phyloP scores from a whole-genome alignment of 1,140 invertebrate genomes.

The Oryctes rhinoceros region DNA sequence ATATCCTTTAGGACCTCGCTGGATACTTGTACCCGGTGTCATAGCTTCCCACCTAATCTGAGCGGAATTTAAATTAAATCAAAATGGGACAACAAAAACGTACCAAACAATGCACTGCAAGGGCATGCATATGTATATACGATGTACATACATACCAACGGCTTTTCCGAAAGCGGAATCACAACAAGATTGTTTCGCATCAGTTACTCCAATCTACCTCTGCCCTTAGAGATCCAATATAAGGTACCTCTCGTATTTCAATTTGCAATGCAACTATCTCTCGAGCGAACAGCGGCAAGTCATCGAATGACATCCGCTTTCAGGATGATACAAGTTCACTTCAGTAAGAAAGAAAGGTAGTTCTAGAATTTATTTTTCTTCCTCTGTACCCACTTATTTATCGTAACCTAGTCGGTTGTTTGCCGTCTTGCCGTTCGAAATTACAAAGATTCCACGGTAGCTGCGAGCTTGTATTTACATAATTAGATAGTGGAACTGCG shows the following conservation, averaged over 20 bases:
- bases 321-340: not conserved
- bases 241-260: conserved; percentile 6
- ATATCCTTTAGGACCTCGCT: too few relatives aligned
- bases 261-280: conserved; percentile 2
- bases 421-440: not conserved
- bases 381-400: not conserved
- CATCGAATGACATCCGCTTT: not conserved
- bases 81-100: not conserved
- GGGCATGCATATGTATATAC: not conserved
- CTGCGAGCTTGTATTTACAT: not conserved
- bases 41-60: not conserved
- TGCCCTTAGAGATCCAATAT: conserved; percentile 13
- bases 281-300: not conserved
- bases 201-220: conserved; percentile 19
- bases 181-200: conserved; percentile 20
- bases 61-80: not conserved
- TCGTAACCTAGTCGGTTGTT: not conserved
- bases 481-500: not conserved
- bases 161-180: not conserved
- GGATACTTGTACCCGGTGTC: too few relatives aligned
- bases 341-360: not conserved
- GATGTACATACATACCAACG: not conserved
- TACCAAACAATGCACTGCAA: not conserved
- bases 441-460: not conserved
- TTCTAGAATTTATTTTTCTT: conserved; percentile 3